Conservation (phyloP, 2,797 vertebrate genomes). For the Pseudomugil gertrudae region DNA sequence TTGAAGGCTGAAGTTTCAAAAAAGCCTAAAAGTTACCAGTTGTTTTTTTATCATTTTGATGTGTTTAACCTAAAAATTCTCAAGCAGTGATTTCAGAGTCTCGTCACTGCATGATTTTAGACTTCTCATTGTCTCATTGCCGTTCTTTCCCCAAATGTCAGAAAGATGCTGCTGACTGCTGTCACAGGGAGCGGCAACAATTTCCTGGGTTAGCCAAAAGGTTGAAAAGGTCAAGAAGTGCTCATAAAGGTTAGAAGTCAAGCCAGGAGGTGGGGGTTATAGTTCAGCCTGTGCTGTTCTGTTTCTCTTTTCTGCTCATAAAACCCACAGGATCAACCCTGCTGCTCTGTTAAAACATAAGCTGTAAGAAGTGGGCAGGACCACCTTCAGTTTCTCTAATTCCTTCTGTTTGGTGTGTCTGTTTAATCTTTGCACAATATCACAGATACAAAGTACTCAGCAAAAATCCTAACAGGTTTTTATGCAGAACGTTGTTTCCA, state of each 20-base stretch:
- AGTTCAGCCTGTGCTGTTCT: slow-evolving; percentile 59
- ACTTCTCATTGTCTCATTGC: slow-evolving; percentile 45
- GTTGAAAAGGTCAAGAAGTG: slow-evolving; percentile 61
- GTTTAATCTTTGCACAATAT: slow-evolving; percentile 21
- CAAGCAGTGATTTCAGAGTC: slow-evolving; percentile 40
- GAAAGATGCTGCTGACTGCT: slow-evolving; percentile 32
- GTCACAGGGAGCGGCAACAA: slow-evolving; percentile 38
- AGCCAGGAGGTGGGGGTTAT: slow-evolving; percentile 57
- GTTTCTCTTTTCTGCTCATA: slow-evolving; percentile 52
- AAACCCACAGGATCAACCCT: neutral
- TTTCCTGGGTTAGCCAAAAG: slow-evolving; percentile 67
- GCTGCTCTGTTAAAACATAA: neutral
- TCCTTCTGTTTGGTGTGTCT: slow-evolving; percentile 11
- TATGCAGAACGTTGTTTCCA: neutral
- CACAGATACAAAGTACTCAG: slow-evolving; percentile 18
- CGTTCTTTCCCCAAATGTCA: slow-evolving; percentile 34
- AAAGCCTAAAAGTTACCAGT: slow-evolving; percentile 68
- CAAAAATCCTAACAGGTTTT: neutral
- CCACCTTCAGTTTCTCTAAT: slow-evolving; percentile 8
- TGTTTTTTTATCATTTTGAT: slow-evolving; percentile 53
- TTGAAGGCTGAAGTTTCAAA: slow-evolving; percentile 48
- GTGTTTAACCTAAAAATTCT: slow-evolving; percentile 45
- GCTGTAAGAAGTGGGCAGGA: slow-evolving; percentile 2
- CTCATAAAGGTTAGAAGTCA: slow-evolving; percentile 49
- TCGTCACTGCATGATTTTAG: slow-evolving; percentile 36